Evolutionary conservation across 1,140 invertebrate genomes (phyloP), one percentile per base, ranked within the genome.

Genomic region (Daktulosphaira vitifoliae): DNA sequence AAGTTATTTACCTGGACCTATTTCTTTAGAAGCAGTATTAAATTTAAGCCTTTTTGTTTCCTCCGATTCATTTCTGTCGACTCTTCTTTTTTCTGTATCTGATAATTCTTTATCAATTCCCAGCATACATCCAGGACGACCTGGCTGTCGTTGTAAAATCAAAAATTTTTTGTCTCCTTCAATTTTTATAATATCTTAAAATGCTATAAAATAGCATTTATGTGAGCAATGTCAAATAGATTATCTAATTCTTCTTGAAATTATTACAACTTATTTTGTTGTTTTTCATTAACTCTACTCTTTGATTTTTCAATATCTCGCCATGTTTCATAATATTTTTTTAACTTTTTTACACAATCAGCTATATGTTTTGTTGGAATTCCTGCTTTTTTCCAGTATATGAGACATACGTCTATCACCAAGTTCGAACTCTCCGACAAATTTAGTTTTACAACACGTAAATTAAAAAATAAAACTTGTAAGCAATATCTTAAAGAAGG

Each of bases 141-240:
- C 65, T 18, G 53, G 56, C 25, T 69, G 37, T 37, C 56, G 22
- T 29, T 69, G 66, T 20, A 23, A 42, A 51, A 67, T 52, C 29
- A 69, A 65, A 48, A 69, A 69, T 56, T 49, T 33, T 53, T 65
- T 68, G 42, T 69, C 68, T 37, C 65, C 51, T 53, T 66, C 53
- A 25, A 65, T 56, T 68, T 39, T 64, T 11, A 69, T 68, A 37
- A 50, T 13, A 23, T 67, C 62, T 16, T 16, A 42, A n/a, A n/a
- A n/a, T n/a, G n/a, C n/a, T n/a, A n/a, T n/a, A n/a, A n/a, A n/a
- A n/a, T n/a, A 50, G 68, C 64, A 68, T 71, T 66, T 44, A 62
- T 66, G 66, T 71, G 68, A 52, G 68, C 66, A 54, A 71, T 71
- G 65, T 71, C 71, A 66, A 71, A 71, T 44, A 71, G 67, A 59